phyloP scores from a whole-genome alignment of 2,888 invertebrate species.

The Acronicta aceris region DNA sequence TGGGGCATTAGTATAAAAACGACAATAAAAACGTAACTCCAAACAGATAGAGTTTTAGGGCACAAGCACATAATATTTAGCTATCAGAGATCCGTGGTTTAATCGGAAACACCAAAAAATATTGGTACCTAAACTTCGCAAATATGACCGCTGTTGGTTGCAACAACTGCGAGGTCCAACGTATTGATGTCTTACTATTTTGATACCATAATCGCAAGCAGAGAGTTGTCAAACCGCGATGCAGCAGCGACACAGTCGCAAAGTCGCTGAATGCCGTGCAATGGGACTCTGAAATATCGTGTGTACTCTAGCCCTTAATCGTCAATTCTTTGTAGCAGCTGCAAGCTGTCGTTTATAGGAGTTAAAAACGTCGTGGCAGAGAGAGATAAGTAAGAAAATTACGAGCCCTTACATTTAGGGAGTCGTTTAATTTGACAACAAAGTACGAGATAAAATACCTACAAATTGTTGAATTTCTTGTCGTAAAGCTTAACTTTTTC shows the following conservation, averaged over 20 bases:
- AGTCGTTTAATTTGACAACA: constrained; percentile 5
- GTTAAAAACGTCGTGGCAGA: constrained; percentile 1
- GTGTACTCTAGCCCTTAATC: neutral
- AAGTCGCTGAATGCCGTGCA: neutral
- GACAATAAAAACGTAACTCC: too few species aligned
- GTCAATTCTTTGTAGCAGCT: constrained; percentile 8
- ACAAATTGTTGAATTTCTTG: constrained; percentile 13
- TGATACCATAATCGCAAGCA: too few species aligned
- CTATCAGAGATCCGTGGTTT: too few species aligned
- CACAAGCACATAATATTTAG: too few species aligned
- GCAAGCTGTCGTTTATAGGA: constrained; percentile 3
- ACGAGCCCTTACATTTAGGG: constrained; percentile 18
- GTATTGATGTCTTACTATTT: too few species aligned
- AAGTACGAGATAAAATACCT: constrained; percentile 13
- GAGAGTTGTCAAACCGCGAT: neutral
- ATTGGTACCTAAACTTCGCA: too few species aligned
- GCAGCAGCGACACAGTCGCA: neutral
- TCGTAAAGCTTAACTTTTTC: constrained; percentile 1
- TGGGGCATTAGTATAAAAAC: too few species aligned
- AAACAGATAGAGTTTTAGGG: too few species aligned
- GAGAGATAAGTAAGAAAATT: constrained; percentile 12
- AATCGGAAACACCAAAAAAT: too few species aligned
- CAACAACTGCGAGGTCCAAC: too few species aligned
- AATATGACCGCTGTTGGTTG: too few species aligned
- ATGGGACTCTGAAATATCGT: neutral